phyloP scores from a whole-genome alignment of 2,113 vertebrate species.

The Stegastes partitus region DNA sequence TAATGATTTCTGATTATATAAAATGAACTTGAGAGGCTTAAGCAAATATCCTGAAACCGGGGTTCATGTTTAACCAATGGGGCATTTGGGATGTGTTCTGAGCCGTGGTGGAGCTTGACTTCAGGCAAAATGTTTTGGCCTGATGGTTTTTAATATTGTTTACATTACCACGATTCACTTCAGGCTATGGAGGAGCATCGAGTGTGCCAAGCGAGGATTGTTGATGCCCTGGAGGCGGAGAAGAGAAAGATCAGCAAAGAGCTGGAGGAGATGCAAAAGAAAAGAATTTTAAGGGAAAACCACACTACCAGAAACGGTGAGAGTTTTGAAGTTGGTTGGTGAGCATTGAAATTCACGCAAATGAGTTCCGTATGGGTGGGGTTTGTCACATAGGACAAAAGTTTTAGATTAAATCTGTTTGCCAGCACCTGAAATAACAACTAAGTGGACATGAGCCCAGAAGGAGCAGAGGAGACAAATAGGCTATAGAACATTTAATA shows the following conservation, averaged over 20 bases:
- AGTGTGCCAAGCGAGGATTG: conserved; percentile 90
- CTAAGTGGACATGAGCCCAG: not conserved
- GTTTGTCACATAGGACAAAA: not conserved
- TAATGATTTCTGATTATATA: conserved; percentile 26
- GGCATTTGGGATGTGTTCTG: conserved; percentile 24
- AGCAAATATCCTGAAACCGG: conserved; percentile 27
- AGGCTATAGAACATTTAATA: not conserved
- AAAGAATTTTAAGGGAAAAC: conserved; percentile 71
- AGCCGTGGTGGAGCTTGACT: conserved; percentile 3
- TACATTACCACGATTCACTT: conserved; percentile 43
- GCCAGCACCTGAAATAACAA: not conserved
- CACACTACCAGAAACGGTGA: conserved; percentile 68
- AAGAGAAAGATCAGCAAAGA: conserved; percentile 93
- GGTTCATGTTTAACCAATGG: conserved; percentile 34
- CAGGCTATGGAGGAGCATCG: conserved; percentile 92
- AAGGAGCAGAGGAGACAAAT: not conserved
- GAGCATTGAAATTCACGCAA: not conserved
- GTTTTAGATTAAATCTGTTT: not conserved
- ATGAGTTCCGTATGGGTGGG: conserved; percentile 1
- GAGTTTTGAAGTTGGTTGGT: not conserved
- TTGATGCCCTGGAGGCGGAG: conserved; percentile 93
- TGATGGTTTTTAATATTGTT: conserved; percentile 50
- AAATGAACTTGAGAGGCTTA: conserved; percentile 21
- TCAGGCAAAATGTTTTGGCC: conserved; percentile 20
- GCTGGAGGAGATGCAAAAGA: conserved; percentile 89